phyloP scores from a whole-genome alignment of 2,888 invertebrate species.

The Eutolmus rufibarbis region DNA sequence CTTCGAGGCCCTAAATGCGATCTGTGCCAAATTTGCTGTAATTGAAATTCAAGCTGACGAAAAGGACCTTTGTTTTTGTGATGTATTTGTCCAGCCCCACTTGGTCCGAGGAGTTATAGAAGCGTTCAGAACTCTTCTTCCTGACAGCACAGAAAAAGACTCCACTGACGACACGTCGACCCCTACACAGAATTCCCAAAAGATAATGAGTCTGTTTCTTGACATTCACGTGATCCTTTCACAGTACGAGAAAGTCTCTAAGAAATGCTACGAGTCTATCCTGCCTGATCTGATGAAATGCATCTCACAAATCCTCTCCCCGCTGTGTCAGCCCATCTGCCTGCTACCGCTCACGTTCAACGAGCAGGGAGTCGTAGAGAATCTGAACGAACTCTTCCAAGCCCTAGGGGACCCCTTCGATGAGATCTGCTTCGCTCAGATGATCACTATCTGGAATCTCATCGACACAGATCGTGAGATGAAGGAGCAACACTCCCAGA shows the following conservation, averaged over 20 bases:
- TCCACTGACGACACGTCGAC: conserved; percentile 49
- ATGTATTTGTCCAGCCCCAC: conserved; percentile 57
- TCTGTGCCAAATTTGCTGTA: conserved; percentile 63
- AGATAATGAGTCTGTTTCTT: conserved; percentile 60
- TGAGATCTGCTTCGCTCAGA: conserved; percentile 54
- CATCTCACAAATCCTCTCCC: conserved; percentile 56
- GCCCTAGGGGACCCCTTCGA: conserved; percentile 59
- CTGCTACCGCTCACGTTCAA: conserved; percentile 56
- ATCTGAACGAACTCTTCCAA: conserved; percentile 54
- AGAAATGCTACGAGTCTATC: conserved; percentile 52
- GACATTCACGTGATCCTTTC: conserved; percentile 60
- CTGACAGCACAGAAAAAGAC: conserved; percentile 47
- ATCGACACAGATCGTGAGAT: conserved; percentile 50
- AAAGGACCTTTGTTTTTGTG: conserved; percentile 52
- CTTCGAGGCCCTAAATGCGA: conserved; percentile 69
- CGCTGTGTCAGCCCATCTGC: conserved; percentile 56
- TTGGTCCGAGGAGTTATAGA: conserved; percentile 58
- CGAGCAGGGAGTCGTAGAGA: conserved; percentile 59
- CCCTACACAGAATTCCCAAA: conserved; percentile 54
- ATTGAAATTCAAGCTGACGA: conserved; percentile 50
- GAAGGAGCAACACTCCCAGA: conserved; percentile 43
- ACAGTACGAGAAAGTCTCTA: conserved; percentile 56
- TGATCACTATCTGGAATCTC: conserved; percentile 56
- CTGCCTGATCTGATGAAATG: conserved; percentile 55
- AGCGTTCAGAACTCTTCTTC: conserved; percentile 57